A percentile compares a stretch with the other conserved stretches of the same genome.
These are phyloP conservation scores for Frieseomelitta varia DNA, from an alignment of 1,140 invertebrate genomes.

Conservation along the genomic window DNA sequence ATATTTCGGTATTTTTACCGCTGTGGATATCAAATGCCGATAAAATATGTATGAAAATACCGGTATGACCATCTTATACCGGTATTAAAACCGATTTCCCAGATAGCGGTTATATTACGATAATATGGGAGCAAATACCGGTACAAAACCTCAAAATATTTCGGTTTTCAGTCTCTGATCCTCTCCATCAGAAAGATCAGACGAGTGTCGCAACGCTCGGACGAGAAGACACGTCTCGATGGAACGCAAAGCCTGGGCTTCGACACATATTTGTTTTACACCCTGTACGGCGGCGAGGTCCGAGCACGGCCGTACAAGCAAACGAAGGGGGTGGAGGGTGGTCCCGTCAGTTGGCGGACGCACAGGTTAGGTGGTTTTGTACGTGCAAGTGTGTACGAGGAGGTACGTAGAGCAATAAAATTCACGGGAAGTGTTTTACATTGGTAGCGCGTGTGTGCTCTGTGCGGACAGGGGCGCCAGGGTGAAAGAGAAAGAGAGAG, in stretches of 20 bases:
- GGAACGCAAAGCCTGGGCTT: neutral
- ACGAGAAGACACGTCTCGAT: constrained; percentile 1
- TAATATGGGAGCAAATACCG: no score
- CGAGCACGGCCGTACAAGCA: constrained; percentile 51
- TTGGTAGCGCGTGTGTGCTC: constrained; percentile 50
- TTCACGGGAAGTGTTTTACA: constrained; percentile 80
- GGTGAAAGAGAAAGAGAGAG: constrained; percentile 55
- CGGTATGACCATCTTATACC: no score
- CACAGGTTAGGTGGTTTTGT: constrained; percentile 48
- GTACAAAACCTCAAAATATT: no score
- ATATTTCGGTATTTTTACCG: no score
- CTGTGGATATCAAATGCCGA: no score
- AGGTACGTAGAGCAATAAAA: constrained; percentile 75
- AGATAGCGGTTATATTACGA: no score
- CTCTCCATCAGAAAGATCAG: neutral
- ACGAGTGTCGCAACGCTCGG: neutral
- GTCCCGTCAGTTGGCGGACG: constrained; percentile 37
- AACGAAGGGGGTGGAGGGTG: constrained; percentile 33
- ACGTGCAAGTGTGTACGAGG: constrained; percentile 52
- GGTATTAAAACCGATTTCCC: no score
- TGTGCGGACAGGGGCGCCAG: constrained; percentile 50
- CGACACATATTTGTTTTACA: constrained; percentile 12
- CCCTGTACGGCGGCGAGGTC: constrained; percentile 22
- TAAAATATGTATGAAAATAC: no score
- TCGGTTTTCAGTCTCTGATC: no score